Evolutionary conservation across 92 coral and sea anemone species (phyloP), one percentile per base, ranked within the genome.

Genomic region (Epizoanthus stellaris): DNA sequence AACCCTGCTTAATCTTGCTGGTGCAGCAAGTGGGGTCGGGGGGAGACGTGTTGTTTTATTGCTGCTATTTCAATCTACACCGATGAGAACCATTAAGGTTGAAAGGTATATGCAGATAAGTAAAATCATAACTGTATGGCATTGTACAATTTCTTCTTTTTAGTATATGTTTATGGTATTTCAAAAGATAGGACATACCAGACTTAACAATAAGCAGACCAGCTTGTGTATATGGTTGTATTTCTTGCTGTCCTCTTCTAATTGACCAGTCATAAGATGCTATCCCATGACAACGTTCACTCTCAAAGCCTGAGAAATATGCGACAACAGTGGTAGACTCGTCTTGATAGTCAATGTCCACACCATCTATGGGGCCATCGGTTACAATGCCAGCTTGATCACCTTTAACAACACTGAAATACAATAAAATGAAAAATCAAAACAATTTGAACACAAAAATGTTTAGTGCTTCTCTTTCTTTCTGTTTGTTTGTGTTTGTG

Each of bases 201-300:
- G 16, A 1, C 3, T 0, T 58, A 11, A 1, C 16, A 58, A 58
- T 13, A 14, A 58, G 2, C 63, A 58, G 63, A 7, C 63, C 63
- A n/a, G 63, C 63, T 58, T 58, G 63, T n/a, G 63, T 58, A 58
- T 5, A 58, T 58, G 63, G 63, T n/a, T 58, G 63, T 58, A 58
- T 58, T 58, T 58, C 63, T n/a, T 58, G 16, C 16, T 58, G 16
- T 8, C 63, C 63, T 5, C 63, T 58, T 10, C 63, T 58, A 13
- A 58, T n/a, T 14, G 63, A 58, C 63, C 63, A 58, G 4, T 12
- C 63, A 58, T 58, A 58, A 58, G 63, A 14, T 58, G 16, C 20
- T 58, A 58, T 58, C 19, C 63, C 63, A 58, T 58, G 63, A 58
- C 63, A 58, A 58, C 63, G 63, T 58, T 58, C 63, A n/a, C 63